Evolutionary conservation across 2,113 vertebrate genomes (phyloP).

Genomic region (Burhinus bistriatus): DNA sequence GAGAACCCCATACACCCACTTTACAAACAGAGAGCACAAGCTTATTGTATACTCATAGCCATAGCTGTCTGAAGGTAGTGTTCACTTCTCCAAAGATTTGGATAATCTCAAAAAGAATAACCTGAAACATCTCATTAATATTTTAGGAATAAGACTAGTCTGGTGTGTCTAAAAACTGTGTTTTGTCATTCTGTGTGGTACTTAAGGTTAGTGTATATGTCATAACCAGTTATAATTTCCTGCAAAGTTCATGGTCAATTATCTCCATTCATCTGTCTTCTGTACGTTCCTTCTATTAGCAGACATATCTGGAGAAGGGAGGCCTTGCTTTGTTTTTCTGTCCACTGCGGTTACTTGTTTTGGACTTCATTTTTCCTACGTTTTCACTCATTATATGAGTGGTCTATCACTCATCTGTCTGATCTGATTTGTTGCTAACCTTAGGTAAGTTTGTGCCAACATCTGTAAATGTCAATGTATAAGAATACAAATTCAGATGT

Average conservation of each 20-base stretch:
- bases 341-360: accelerated
- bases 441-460: neutral
- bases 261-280: neutral
- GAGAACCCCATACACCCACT: neutral
- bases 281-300: neutral
- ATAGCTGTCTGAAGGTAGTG: neutral
- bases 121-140: neutral
- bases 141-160: neutral
- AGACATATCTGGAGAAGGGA: neutral
- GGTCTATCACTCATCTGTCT: neutral
- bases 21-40: neutral
- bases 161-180: neutral
- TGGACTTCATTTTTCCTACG: neutral
- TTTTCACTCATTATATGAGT: neutral
- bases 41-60: neutral
- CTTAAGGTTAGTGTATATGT: neutral
- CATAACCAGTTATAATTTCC: neutral
- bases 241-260: neutral
- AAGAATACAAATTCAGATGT: neutral
- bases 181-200: neutral
- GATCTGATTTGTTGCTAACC: neutral
- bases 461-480: neutral
- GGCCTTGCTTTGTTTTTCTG: neutral
- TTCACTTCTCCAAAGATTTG: neutral
- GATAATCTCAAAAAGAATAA: neutral